A percentile compares a stretch with the other conserved stretches of the same genome.
These are phyloP conservation scores for Neelides sp. DNA, from an alignment of 1,140 invertebrate species.

Conservation along the genomic window DNA sequence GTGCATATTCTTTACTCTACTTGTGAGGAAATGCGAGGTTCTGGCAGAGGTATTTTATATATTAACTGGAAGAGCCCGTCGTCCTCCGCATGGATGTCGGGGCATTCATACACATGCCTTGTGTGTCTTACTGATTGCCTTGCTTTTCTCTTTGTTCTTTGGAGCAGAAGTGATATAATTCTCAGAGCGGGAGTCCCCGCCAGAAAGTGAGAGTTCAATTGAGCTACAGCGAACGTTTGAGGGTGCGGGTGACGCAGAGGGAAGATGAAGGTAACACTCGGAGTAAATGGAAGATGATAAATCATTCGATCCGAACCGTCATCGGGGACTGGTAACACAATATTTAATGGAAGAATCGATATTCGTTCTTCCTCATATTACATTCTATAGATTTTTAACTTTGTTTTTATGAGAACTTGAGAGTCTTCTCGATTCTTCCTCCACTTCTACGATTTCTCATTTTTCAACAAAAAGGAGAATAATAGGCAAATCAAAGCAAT, in stretches of 20 bases:
- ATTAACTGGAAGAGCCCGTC: too few relatives aligned
- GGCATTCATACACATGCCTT: too few relatives aligned
- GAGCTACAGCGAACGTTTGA: conserved; percentile 1
- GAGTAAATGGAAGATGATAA: conserved; percentile 25
- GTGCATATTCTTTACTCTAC: too few relatives aligned
- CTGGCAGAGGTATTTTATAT: too few relatives aligned
- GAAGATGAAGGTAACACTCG: conserved; percentile 16
- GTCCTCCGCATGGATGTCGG: too few relatives aligned
- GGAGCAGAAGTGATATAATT: conserved; percentile 22
- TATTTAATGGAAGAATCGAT: conserved; percentile 25
- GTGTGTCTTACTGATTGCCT: conserved; percentile 18
- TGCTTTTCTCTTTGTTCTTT: conserved; percentile 22
- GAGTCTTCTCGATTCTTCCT: too few relatives aligned
- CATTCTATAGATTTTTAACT: too few relatives aligned
- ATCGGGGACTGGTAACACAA: conserved; percentile 18
- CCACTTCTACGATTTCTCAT: too few relatives aligned
- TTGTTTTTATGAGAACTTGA: too few relatives aligned
- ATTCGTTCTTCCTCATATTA: background rate
- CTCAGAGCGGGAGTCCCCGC: background rate
- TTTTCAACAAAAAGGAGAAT: too few relatives aligned
- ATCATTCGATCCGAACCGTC: conserved; percentile 21
- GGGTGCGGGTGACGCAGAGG: background rate
- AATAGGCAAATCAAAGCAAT: too few relatives aligned
- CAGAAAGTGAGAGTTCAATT: conserved; percentile 3
- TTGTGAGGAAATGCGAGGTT: too few relatives aligned